Evolutionary conservation across 2,888 invertebrate genomes (phyloP), one percentile per base, ranked within the genome.

Genomic region (Drosophila quinaria): DNA sequence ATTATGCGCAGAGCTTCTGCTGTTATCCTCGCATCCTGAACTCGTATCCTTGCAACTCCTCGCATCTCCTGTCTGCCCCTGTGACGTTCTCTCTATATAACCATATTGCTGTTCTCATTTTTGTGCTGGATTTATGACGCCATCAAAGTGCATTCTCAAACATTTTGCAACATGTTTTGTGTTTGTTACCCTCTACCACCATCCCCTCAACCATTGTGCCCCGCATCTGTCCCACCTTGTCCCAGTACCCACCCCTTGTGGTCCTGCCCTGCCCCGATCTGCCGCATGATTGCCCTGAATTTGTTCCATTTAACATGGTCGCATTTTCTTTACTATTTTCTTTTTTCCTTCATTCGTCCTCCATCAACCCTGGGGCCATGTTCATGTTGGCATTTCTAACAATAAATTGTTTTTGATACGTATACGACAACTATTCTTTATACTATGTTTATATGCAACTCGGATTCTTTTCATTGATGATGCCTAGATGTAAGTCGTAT

Each of bases 101-200:
- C 29, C 44, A 47, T 54, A 37, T 35, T 35, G 35, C 55, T 71
- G 76, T 64, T 49, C 65, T 33, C 64, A 58, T 66, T 71, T 72
- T 49, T 42, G 51, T 42, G 69, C 56, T 72, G 64, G 68, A 87
- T 84, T 87, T 84, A 87, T 84, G 83, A 77, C 69, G 72, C 83
- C 86, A 82, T 82, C 88, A 74, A 74, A 79, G 58, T 87, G 83
- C 86, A 84, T 69, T 83, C 84, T 61, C 65, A 33, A 65, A 72
- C 74, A 80, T 87, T 87, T 84, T 81, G 87, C 87, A 87, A 62
- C 62, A 67, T 87, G 80, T 82, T 87, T 79, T 74, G 66, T 80
- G 29, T 52, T 33, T 87, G 70, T 51, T 74, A 74, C 60, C 50
- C 25, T 25, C 25, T 1, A 25, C 25, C 25, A 25, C 5, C 5